Evolutionary conservation across 23 tunicate genomes (phyloP).

Genomic region (Halocynthia roretzi): DNA sequence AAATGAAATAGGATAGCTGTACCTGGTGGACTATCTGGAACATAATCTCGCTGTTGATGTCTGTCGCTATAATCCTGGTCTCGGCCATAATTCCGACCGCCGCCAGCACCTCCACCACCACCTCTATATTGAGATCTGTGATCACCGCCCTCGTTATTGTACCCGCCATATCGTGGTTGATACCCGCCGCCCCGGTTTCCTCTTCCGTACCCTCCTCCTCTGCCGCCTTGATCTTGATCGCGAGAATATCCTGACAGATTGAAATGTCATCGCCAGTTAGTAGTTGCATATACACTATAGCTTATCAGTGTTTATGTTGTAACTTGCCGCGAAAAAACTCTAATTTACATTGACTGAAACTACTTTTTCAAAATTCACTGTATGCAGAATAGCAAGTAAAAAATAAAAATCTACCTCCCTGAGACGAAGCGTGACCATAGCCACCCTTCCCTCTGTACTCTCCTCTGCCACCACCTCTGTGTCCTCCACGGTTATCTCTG

Average conservation of each 20-base stretch:
- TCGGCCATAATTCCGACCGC: slow-evolving; percentile 34
- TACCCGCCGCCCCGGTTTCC: slow-evolving; percentile 6
- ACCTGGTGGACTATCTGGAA: slow-evolving; percentile 27
- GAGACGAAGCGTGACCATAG: not conserved
- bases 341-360: not conserved
- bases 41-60: slow-evolving; percentile 29
- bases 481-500: slow-evolving; percentile 60
- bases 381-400: too few species aligned
- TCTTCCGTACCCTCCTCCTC: slow-evolving; percentile 53
- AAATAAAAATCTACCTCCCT: too few species aligned
- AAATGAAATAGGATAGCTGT: too few species aligned
- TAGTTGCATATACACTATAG: not conserved
- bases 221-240: slow-evolving; percentile 4
- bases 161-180: slow-evolving; percentile 14
- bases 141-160: slow-evolving; percentile 17
- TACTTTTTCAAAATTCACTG: not conserved
- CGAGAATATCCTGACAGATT: slow-evolving; percentile 6
- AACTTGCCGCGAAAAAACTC: not conserved
- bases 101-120: slow-evolving; percentile 18
- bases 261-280: not conserved
- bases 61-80: slow-evolving; percentile 23
- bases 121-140: slow-evolving; percentile 20
- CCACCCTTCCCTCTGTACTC: slow-evolving; percentile 26
- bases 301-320: not conserved
- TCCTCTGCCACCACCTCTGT: slow-evolving; percentile 73